Evolutionary conservation across 1,140 invertebrate species (phyloP), one percentile per base, ranked within the genome.

Genomic region (Littorina saxatilis): DNA sequence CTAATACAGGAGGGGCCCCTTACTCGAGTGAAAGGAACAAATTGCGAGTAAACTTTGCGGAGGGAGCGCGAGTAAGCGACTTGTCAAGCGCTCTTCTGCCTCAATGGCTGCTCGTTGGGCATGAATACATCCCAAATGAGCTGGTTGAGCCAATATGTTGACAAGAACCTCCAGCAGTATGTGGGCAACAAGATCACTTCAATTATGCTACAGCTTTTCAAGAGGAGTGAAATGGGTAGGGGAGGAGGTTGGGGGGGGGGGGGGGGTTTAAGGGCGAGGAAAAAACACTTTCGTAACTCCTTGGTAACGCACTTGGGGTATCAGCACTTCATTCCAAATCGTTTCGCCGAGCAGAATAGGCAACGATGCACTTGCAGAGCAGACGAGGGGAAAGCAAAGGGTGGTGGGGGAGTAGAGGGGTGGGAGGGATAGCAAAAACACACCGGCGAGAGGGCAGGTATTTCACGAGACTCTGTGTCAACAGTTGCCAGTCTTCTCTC

Each of bases 111-210:
- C 66, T 70, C 66, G 23, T 70, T 73, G 35, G 37, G 43, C 70
- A 40, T 73, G 70, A 73, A 40, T 73, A 73, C 70, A 43, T n/a
- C n/a, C 39, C 11, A 37, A 72, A 72, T 73, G 35, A n/a, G 58
- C 58, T 61, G 9, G 58, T 61, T 29, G 58, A 23, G 58, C 20
- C 58, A n/a, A 23, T 61, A 61, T 61, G 27, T 61, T n/a, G 58
- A 61, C 58, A 61, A 47, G 43, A 47, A 47, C 43, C 17, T 47
- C 43, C 43, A 47, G 17, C 43, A 9, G 43, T 47, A 47, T 47
- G 43, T 47, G 17, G 43, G 17, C 43, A 47, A 17, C 7, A 47
- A 17, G 43, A 5, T 47, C 43, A 17, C 7, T 17, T 47, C 43
- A 47, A 17, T 47, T 47, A 47, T 47, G 43, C 43, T 47, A 47